phyloP scores from a whole-genome alignment of 2,113 vertebrate species.

The Stegostoma tigrinum region DNA sequence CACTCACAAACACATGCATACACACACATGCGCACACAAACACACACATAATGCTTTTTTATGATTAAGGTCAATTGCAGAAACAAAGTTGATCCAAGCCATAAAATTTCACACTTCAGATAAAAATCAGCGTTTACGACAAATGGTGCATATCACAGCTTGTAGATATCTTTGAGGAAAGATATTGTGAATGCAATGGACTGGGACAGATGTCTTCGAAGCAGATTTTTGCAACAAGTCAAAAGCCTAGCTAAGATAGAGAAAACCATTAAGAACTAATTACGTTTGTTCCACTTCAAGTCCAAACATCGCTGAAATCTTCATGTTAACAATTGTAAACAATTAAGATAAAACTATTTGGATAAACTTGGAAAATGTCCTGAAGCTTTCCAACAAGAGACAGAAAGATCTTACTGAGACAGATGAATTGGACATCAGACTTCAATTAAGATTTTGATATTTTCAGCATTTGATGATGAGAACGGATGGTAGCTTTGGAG shows the following conservation, averaged over 20 bases:
- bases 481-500: neutral
- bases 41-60: neutral
- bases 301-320: constrained; percentile 2
- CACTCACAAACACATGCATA: too few species aligned
- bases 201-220: neutral
- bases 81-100: neutral
- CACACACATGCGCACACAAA: too few species aligned
- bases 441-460: neutral
- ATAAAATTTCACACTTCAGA: neutral
- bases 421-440: neutral
- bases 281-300: too few species aligned
- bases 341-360: neutral
- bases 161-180: neutral
- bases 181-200: neutral
- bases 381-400: neutral
- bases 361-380: neutral
- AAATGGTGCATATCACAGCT: neutral
- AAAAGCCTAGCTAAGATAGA: neutral
- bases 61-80: neutral
- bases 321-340: too few species aligned
- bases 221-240: neutral
- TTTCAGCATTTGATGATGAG: neutral
- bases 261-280: constrained; percentile 16
- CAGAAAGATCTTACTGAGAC: neutral
- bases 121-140: neutral